Base-by-base conservation (phyloP, 2,797 vertebrate genomes). In the Geotria australis region DNA sequence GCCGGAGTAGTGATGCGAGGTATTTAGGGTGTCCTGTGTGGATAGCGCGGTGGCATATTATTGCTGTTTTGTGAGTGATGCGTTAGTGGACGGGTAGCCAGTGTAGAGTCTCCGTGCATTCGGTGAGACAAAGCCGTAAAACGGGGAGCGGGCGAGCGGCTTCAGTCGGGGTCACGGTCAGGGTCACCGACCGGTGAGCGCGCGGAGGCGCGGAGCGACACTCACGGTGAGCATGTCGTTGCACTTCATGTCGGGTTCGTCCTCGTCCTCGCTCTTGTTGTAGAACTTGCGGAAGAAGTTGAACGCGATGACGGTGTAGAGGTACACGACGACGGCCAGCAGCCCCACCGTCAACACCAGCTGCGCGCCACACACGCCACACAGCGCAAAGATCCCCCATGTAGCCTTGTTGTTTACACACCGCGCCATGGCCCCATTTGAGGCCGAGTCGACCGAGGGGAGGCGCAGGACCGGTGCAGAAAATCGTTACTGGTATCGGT, bases 281-380 rank as follows among this genome's bases (percentile, higher is more conserved):
- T 93, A 93, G 73, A 93, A 93, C 69, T 93, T 93, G 57, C 84
- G 76, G 77, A 93, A 93, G 73, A 93, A 93, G 73, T 86, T 89
- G 68, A 89, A 93, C 66, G 85, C 85, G 58, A 91, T 80, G n/a
- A 91, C 85, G 0, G 85, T 91, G 68, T 88, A 91, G 8, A 91
- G 76, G 63, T 91, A 88, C 9, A 93, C 84, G 14, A 93, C 79
- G 2, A 89, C 83, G 0, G 85, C 85, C 61, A 89, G 73, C 64
- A 88, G 64, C 46, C 85, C 85, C 65, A 93, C 85, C 0, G 84
- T 93, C 85, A 93, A 86, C 70, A 86, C 53, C 68, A 93, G 70
- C 85, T 85, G 63, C 8, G 8, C 15, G n/a, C 2, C 38, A 62
- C 59, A 13, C 64, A 48, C 56, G 1, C 12, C 11, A 15, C 12